Evolutionary conservation across 2,888 invertebrate genomes (phyloP).

Genomic region (Drosophila sordidula): DNA sequence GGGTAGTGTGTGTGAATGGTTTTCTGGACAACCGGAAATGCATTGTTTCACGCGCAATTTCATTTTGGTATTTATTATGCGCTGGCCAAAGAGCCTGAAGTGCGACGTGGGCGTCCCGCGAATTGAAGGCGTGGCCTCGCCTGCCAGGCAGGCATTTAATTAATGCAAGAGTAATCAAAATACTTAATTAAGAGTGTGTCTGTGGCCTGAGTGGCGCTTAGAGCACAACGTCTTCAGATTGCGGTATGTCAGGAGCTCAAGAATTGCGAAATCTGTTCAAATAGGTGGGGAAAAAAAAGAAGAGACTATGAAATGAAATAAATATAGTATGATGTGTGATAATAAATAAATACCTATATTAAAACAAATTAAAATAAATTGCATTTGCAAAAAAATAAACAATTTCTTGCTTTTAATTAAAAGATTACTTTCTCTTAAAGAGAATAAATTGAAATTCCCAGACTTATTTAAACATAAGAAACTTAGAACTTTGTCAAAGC

Average conservation of each 20-base stretch:
- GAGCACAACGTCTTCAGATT: slow-evolving; percentile 2
- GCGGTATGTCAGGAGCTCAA: not conserved
- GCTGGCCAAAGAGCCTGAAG: not conserved
- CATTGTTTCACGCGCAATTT: slow-evolving; percentile 78
- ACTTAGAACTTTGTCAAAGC: too few relatives aligned
- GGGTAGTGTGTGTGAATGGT: slow-evolving; percentile 16
- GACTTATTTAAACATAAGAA: too few relatives aligned
- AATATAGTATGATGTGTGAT: too few relatives aligned
- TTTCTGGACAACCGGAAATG: slow-evolving; percentile 63
- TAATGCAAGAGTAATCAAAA: slow-evolving; percentile 63
- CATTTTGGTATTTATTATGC: slow-evolving; percentile 64
- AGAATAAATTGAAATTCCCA: too few relatives aligned
- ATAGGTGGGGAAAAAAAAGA: not conserved
- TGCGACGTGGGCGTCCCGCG: not conserved
- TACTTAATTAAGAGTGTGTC: slow-evolving; percentile 57
- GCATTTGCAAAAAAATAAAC: too few relatives aligned
- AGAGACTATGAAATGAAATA: not conserved
- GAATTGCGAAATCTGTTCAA: not conserved
- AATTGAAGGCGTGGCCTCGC: not conserved
- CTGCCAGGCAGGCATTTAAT: slow-evolving; percentile 43
- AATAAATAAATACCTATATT: too few relatives aligned
- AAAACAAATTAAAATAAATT: too few relatives aligned
- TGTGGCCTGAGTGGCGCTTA: slow-evolving; percentile 13
- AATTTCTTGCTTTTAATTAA: too few relatives aligned
- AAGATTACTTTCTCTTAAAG: too few relatives aligned